Evolutionary conservation across 2,113 vertebrate genomes (phyloP).

Genomic region (Acanthisitta chloris): DNA sequence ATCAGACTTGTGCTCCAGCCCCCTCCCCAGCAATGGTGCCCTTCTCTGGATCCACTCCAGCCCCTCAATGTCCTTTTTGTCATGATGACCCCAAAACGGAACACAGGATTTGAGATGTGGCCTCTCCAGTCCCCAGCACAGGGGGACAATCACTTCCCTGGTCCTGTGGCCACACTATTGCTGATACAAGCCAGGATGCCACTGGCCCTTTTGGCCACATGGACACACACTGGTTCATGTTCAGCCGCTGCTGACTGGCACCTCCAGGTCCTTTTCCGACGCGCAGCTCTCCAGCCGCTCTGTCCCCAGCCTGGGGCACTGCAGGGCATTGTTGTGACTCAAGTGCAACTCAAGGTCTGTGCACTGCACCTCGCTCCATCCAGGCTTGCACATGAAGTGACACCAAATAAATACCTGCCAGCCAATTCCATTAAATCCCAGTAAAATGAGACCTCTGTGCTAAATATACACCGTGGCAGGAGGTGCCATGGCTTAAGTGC

Average conservation of each 20-base stretch:
- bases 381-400: not conserved
- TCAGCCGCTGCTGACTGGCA: not conserved
- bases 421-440: not conserved
- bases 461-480: rapidly evolving
- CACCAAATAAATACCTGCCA: not conserved
- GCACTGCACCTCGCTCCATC: not conserved
- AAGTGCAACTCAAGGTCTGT: not conserved
- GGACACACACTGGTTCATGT: not conserved
- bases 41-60: not conserved
- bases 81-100: not conserved
- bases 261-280: not conserved
- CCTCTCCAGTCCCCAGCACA: not conserved
- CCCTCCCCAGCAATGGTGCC: not conserved
- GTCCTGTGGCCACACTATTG: not conserved
- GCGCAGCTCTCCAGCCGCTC: not conserved
- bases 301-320: not conserved
- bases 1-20: not conserved
- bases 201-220: not conserved
- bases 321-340: not conserved
- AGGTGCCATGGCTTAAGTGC: not conserved
- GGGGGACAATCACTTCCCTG: not conserved
- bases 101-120: not conserved
- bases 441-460: not conserved
- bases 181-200: not conserved
- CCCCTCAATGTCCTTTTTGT: not conserved